Evolutionary conservation across 2,797 vertebrate genomes (phyloP), one percentile per base, ranked within the genome.

Genomic region (Oreortyx pictus): DNA sequence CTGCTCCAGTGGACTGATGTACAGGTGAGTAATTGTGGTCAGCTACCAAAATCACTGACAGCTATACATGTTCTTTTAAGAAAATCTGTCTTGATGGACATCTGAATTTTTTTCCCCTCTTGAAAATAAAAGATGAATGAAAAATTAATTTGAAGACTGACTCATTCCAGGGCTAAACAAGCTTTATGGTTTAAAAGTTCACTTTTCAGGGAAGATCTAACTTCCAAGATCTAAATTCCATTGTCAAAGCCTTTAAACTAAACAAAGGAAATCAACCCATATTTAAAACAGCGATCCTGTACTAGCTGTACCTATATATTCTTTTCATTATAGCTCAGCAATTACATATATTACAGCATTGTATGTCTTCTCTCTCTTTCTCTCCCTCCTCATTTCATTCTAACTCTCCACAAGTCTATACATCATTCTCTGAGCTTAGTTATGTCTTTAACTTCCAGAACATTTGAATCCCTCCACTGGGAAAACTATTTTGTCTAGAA

Each of bases 1-100:
- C 64, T 50, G 5, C 68, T 12, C 8, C 0, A 0, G 4, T 33
- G 44, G 8, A n/a, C 5, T 73, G 29, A 14, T 43, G 70, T 74
- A 82, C 37, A 47, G 3, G 22, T 54, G 27, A 5, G 8, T 59
- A 73, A 70, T 50, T 7, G 8, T 12, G 14, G 54, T 46, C 61
- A 74, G 7, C 17, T 72, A 24, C 2, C 4, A 17, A 12, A 83
- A 27, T 2, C 15, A 59, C 7, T 65, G 14, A 1, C 67, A 67
- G 31, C 16, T 31, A 35, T 33, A 74, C n/a, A 33, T 49, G 43
- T 7, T 65, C 12, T 66, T 3, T 25, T 59, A n/a, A 74, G 44
- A 90, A 79, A 87, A 68, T 64, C 39, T 74, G 0, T 77, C 35
- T 74, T 71, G 19, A 41, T 5, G 0, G 0, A 43, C 49, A 24